Base-by-base conservation (phyloP, 35 echinoderm and acorn worm species). In the Ophiothrix spiculata region DNA sequence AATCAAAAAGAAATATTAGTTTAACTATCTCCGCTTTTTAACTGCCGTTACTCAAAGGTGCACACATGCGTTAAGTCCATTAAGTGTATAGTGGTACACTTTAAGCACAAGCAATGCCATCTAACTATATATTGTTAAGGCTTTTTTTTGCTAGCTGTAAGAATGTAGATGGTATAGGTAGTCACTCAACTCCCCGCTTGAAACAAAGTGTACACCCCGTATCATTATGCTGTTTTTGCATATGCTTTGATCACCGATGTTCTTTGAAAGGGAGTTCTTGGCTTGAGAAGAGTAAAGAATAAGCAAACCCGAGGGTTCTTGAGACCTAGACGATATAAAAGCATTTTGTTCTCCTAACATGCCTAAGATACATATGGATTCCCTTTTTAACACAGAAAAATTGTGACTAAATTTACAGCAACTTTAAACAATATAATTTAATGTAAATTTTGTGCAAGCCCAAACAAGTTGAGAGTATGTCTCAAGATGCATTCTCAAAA, bases 1-100 rank as follows among this genome's bases (percentile, higher is more conserved):
- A 69, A 69, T 69, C 60, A 69, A 69, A 69, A 69, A 69, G 60
- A 69, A 69, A 69, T 69, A 69, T 69, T 69, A 69, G 60, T 69
- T 69, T 69, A 69, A 69, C 60, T 69, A 69, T 69, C 60, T 69
- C 60, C 60, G 60, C 60, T 69, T 69, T 69, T 69, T 69, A 69
- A 69, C 60, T 69, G 60, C 60, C 60, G 60, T 28, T n/a, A 69
- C 60, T 69, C 23, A 25, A 25, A 69, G 16, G 60, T 69, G 60
- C 60, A 25, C 60, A 69, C 60, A 69, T 69, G 60, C 60, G 60
- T 28, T 69, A n/a, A 15, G 60, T 69, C 60, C 60, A 69, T 69
- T 69, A 69, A 49, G n/a, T n/a, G n/a, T n/a, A n/a, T n/a, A n/a
- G n/a, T n/a, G n/a, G n/a, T n/a, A n/a, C n/a, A n/a, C n/a, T n/a